These are phyloP conservation scores for Dione juno DNA, from an alignment of 2,888 invertebrate genomes.

Conservation along the genomic window DNA sequence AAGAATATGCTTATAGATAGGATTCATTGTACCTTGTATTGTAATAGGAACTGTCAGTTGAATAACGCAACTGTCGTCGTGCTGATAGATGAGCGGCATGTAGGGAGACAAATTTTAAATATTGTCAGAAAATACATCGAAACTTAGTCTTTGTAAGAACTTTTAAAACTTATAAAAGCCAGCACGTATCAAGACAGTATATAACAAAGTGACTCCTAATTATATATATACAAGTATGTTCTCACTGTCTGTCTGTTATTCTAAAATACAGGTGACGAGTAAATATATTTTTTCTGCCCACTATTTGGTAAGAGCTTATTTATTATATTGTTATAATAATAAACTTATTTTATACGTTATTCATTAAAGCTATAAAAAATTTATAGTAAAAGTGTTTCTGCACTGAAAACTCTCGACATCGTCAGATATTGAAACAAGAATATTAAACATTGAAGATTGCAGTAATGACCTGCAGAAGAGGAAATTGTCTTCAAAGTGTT, in stretches of 20 bases:
- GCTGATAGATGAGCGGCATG: constrained; percentile 13
- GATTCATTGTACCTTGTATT: neutral
- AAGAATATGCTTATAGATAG: neutral
- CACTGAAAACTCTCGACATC: constrained; percentile 19
- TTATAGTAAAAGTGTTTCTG: constrained; percentile 16
- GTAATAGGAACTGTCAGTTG: constrained; percentile 20
- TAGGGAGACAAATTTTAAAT: constrained; percentile 6
- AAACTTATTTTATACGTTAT: neutral
- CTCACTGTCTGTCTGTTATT: too few relatives aligned
- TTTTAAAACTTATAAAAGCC: too few relatives aligned
- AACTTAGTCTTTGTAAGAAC: too few relatives aligned
- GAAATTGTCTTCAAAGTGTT: constrained; percentile 33
- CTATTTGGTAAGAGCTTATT: too few relatives aligned
- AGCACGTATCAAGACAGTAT: too few relatives aligned
- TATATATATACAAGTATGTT: too few relatives aligned
- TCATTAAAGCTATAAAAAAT: constrained; percentile 14
- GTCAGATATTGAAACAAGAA: constrained; percentile 33
- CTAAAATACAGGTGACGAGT: too few relatives aligned
- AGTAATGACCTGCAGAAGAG: constrained; percentile 35
- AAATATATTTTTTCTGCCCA: too few relatives aligned
- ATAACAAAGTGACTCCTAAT: too few relatives aligned
- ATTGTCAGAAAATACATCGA: neutral
- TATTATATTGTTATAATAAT: neutral
- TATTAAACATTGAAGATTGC: constrained; percentile 37
- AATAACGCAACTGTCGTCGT: constrained; percentile 12